Evolutionary conservation across 2,888 invertebrate genomes (phyloP).

Genomic region (Abscondita cerata): DNA sequence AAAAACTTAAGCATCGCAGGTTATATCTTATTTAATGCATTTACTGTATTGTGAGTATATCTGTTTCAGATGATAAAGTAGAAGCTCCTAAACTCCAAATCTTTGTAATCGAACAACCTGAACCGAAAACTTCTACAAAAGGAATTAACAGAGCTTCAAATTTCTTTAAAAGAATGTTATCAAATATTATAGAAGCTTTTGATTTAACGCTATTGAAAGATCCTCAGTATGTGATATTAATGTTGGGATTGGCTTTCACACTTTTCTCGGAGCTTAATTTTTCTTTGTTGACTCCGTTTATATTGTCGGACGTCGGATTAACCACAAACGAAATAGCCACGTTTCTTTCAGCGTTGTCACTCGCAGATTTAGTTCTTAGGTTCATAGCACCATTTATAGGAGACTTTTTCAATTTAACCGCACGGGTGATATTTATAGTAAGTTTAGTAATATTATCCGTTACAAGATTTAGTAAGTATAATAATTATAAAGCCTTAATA

Average conservation of each 20-base stretch:
- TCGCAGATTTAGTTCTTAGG: constrained; percentile 63
- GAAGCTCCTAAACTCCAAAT: too few relatives aligned
- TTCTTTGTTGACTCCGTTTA: constrained; percentile 68
- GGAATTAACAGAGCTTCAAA: too few relatives aligned
- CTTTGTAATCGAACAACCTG: too few relatives aligned
- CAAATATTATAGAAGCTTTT: constrained; percentile 50
- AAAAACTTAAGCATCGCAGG: too few relatives aligned
- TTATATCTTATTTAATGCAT: too few relatives aligned
- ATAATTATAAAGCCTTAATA: neutral
- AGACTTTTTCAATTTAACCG: constrained; percentile 65
- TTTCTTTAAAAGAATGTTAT: neutral
- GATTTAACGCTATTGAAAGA: constrained; percentile 69
- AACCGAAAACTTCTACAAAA: neutral
- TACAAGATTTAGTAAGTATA: constrained; percentile 67
- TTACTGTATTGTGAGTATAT: too few relatives aligned
- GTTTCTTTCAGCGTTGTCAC: constrained; percentile 66
- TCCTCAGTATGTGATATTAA: constrained; percentile 69
- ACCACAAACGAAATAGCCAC: constrained; percentile 64
- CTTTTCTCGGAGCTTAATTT: constrained; percentile 73
- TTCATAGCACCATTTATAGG: constrained; percentile 70
- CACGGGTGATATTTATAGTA: constrained; percentile 68
- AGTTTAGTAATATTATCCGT: constrained; percentile 66
- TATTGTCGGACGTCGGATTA: constrained; percentile 68
- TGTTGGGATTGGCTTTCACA: constrained; percentile 70
- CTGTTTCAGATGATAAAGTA: too few relatives aligned